These are phyloP conservation scores for Chelmon rostratus DNA, from an alignment of 2,797 vertebrate genomes.

Conservation along the genomic window DNA sequence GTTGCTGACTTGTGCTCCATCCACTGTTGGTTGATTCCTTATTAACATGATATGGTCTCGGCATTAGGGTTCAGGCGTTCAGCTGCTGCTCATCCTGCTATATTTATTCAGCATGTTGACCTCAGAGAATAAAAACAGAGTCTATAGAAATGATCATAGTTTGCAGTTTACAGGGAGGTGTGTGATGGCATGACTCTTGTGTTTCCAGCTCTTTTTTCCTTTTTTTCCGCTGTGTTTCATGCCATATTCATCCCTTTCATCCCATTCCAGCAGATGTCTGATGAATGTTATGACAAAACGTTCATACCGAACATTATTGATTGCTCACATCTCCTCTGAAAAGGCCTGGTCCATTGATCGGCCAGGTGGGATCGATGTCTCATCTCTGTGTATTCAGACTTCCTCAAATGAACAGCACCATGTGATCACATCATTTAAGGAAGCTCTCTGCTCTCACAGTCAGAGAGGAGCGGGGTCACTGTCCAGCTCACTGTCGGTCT, in stretches of 20 bases:
- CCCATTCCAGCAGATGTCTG: constrained; percentile 70
- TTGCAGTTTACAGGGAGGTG: neutral
- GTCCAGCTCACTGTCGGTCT: constrained; percentile 51
- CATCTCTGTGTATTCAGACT: constrained; percentile 80
- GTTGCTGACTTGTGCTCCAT: constrained; percentile 10
- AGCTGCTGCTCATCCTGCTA: too few species aligned
- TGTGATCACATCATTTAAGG: constrained; percentile 76
- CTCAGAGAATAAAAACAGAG: neutral
- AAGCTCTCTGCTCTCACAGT: constrained; percentile 61
- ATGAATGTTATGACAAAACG: constrained; percentile 79
- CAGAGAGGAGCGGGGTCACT: constrained; percentile 53
- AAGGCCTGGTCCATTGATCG: constrained; percentile 71
- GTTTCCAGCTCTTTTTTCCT: neutral
- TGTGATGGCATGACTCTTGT: constrained; percentile 16
- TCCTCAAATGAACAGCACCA: constrained; percentile 75
- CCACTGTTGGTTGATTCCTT: constrained; percentile 4
- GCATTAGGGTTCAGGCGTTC: neutral
- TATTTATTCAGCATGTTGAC: constrained; percentile 12
- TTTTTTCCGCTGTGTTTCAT: constrained; percentile 26
- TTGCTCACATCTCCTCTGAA: constrained; percentile 70
- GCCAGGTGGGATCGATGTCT: constrained; percentile 81
- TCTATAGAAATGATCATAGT: neutral
- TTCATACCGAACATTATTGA: constrained; percentile 79
- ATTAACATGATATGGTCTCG: neutral
- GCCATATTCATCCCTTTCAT: constrained; percentile 47